Evolutionary conservation across 35 echinoderm and acorn worm species (phyloP).

Genomic region (Apostichopus japonicus): DNA sequence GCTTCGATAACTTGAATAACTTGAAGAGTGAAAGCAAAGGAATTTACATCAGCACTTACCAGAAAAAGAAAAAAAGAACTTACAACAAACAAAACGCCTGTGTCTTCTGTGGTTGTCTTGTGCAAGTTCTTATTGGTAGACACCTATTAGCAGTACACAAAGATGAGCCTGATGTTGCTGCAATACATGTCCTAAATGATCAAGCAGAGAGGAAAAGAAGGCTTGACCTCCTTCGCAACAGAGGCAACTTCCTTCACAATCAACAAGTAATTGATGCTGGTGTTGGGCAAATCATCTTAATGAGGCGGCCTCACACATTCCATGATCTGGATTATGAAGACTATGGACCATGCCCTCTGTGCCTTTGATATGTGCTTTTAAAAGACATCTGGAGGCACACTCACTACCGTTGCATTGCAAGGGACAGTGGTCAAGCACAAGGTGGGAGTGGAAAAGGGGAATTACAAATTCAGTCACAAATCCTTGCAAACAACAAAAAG

Average conservation of each 20-base stretch:
- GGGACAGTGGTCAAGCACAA: not conserved
- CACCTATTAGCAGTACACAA: constrained; percentile 10
- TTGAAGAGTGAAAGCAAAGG: not conserved
- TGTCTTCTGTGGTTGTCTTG: constrained; percentile 7
- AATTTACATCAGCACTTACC: constrained; percentile 8
- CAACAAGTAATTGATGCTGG: constrained; percentile 25
- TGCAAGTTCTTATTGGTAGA: not conserved
- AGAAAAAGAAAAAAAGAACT: not conserved
- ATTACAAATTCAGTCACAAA: constrained; percentile 6
- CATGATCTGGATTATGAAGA: not conserved
- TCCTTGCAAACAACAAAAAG: not conserved
- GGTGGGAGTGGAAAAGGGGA: not conserved
- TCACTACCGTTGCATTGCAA: constrained; percentile 25
- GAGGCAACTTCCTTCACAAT: constrained; percentile 15
- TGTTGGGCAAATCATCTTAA: not conserved
- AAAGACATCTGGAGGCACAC: constrained; percentile 21
- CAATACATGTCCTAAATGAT: not conserved
- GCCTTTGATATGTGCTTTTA: not conserved
- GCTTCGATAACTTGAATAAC: not conserved
- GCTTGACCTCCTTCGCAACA: constrained; percentile 36
- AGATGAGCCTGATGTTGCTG: not conserved
- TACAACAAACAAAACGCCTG: constrained; percentile 33
- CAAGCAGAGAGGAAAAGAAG: constrained; percentile 19
- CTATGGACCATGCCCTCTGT: constrained; percentile 35
- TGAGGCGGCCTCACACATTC: not conserved